Percentiles rank a stretch among this genome's conserved stretches.
Evolutionary conservation across 2,113 vertebrate genomes (phyloP).

Genomic region (Passer montanus): DNA sequence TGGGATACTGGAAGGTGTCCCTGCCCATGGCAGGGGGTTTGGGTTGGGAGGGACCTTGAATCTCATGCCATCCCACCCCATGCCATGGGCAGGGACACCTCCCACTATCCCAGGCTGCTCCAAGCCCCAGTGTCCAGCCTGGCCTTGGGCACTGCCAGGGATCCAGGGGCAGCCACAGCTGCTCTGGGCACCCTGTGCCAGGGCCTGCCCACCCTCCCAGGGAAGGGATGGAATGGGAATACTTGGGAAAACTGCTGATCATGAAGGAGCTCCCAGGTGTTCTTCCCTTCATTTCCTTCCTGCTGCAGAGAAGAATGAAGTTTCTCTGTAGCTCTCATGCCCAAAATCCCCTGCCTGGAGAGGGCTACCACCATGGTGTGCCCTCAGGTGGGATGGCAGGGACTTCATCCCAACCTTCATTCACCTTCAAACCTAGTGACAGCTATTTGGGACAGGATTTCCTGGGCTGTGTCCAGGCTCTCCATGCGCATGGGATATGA

Average conservation of each 20-base stretch:
- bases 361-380: neutral
- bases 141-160: neutral
- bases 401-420: neutral
- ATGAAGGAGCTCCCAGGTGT: neutral
- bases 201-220: fast-evolving
- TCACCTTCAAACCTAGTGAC: neutral
- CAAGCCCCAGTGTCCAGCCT: neutral
- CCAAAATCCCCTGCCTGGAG: neutral
- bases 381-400: neutral
- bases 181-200: neutral
- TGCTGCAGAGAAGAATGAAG: neutral
- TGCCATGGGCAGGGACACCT: neutral
- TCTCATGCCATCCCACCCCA: neutral
- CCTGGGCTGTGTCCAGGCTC: neutral
- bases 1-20: neutral
- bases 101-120: fast-evolving
- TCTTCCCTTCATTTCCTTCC: neutral
- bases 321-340: neutral
- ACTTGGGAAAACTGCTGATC: neutral
- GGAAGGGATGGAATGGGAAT: neutral
- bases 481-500: neutral
- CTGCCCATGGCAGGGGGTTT: neutral
- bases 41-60: neutral
- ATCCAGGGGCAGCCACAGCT: neutral
- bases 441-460: neutral